Base-by-base conservation (phyloP, 2,888 invertebrate species). In the Hololepta plana region DNA sequence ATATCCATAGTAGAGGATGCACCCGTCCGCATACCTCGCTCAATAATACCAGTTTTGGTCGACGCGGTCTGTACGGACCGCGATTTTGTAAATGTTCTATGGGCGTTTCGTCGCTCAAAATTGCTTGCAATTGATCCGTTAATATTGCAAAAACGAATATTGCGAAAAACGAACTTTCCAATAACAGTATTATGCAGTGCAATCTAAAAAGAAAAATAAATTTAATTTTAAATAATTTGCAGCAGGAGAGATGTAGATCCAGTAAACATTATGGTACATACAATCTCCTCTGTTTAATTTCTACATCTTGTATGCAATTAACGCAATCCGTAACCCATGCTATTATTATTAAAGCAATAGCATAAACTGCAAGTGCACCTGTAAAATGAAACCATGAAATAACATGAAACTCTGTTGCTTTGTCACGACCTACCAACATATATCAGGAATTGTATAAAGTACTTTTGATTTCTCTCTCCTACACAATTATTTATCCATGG, bases 401-500 rank as follows among this genome's bases (percentile, higher is more conserved):
- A 15, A 6, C n/a, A 17, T 4, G 17, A 16, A 23, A 6, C 6
- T 12, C 14, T 12, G 8, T 21, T 7, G 7, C 10, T 23, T 23
- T 23, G 15, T n/a, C 5, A 16, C 16, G 11, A 36, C 39, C 33
- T 32, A 42, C 49, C 79, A 32, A 80, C 80, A 49, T 80, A 85
- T 20, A 82, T 60, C 34, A 84, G 60, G 60, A 88, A 88, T 47
- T 88, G 80, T 36, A 88, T 67, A 54, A 88, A 88, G 57, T 77
- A 87, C 51, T 85, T 87, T 57, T 88, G 87, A 60, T 90, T 88
- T 43, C 70, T 68, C 55, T 88, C 87, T 22, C 87, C 88, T 4
- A 88, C 84, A 52, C 88, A 88, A 53, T 90, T 90, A 51, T 90
- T 90, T 24, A 88, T 85, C 82, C 82, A 84, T 4, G 82, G 79